phyloP scores from a whole-genome alignment of 2,113 vertebrate species.

The Neodontobutis hainanensis region DNA sequence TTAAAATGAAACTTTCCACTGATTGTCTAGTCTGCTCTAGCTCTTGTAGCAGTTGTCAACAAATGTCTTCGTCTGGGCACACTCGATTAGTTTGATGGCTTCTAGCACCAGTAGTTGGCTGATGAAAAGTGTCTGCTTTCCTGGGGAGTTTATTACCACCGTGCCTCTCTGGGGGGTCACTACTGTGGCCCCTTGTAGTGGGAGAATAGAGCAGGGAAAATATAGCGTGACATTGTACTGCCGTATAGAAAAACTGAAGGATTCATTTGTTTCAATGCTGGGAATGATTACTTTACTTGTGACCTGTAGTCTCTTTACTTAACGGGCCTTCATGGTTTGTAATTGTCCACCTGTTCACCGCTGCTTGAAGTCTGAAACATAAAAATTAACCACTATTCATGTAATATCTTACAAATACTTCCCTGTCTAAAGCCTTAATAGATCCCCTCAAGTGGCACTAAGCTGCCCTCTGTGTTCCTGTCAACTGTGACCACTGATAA shows the following conservation, averaged over 20 bases:
- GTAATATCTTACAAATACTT: no score
- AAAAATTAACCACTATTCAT: neutral
- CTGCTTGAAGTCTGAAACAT: neutral
- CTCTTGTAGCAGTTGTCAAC: constrained; percentile 59
- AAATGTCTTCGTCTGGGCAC: constrained; percentile 30
- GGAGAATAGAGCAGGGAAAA: constrained; percentile 22
- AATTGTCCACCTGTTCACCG: constrained; percentile 17
- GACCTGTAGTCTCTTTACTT: constrained; percentile 21
- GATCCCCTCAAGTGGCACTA: no score
- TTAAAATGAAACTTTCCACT: neutral
- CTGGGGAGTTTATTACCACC: constrained; percentile 10
- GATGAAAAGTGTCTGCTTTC: constrained; percentile 20
- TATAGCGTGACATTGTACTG: constrained; percentile 35
- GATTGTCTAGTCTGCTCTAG: constrained; percentile 46
- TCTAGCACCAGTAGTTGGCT: neutral
- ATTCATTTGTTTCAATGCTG: neutral
- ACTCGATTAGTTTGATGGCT: constrained; percentile 18
- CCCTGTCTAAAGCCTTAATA: no score
- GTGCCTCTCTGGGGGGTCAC: constrained; percentile 1
- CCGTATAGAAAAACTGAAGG: neutral
- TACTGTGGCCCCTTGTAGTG: neutral
- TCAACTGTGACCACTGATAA: no score
- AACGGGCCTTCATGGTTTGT: constrained; percentile 31
- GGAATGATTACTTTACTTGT: constrained; percentile 22
- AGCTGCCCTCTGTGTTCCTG: no score